A percentile compares a stretch with the other conserved stretches of the same genome.
These are phyloP conservation scores for Drosophila lowei DNA, from an alignment of 1,140 invertebrate genomes.

Conservation along the genomic window DNA sequence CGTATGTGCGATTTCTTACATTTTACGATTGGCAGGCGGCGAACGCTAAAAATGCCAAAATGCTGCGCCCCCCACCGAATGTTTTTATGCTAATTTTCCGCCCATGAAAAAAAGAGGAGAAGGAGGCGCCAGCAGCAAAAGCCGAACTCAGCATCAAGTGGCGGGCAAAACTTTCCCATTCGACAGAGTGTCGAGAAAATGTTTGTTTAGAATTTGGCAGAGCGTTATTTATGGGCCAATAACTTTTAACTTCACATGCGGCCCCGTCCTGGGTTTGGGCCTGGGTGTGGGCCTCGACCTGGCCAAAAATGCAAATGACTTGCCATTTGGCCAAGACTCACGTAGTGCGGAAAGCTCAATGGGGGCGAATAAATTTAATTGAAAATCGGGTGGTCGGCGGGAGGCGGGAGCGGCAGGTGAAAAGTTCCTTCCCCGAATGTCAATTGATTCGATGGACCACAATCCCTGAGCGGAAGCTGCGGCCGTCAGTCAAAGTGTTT, in stretches of 20 bases:
- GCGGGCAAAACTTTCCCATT: constrained; percentile 68
- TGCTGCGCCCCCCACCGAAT: constrained; percentile 8
- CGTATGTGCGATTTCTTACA: constrained; percentile 70
- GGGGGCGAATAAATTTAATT: constrained; percentile 59
- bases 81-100: constrained; percentile 74
- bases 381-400: constrained; percentile 13
- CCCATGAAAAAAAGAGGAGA: constrained; percentile 25
- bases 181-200: constrained; percentile 62
- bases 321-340: constrained; percentile 59
- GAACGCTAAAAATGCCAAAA: constrained; percentile 52
- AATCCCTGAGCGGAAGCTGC: constrained; percentile 3
- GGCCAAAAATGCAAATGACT: constrained; percentile 65
- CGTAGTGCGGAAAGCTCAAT: constrained; percentile 39
- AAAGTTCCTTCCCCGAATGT: constrained; percentile 32
- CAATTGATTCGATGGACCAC: constrained; percentile 47
- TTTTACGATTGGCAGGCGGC: constrained; percentile 70
- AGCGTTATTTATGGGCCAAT: constrained; percentile 78
- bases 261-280: constrained; percentile 17
- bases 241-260: constrained; percentile 80
- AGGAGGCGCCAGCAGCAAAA: not conserved
- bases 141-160: constrained; percentile 58
- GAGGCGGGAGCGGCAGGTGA: constrained; percentile 3
- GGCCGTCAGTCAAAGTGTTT: constrained; percentile 49
- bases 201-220: constrained; percentile 77
- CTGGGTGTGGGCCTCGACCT: too few relatives aligned